Conservation (phyloP, 2,888 invertebrate genomes). For the Chesias legatella region DNA sequence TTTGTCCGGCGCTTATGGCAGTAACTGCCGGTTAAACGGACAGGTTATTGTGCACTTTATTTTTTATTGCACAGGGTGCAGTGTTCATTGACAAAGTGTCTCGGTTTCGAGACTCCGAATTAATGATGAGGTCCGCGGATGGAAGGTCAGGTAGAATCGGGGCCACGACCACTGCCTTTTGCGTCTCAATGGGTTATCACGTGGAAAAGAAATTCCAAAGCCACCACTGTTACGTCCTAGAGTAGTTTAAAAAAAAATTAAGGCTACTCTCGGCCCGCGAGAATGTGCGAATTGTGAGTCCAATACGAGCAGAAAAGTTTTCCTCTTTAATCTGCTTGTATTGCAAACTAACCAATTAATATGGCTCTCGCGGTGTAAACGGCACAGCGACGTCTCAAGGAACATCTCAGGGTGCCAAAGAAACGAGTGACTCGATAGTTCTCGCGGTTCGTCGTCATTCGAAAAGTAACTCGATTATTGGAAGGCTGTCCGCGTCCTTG, state of each 20-base stretch:
- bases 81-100: conserved; percentile 43
- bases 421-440: not conserved
- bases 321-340: too few species aligned
- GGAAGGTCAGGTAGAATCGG: conserved; percentile 56
- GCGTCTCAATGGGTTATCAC: too few species aligned
- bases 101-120: conserved; percentile 34
- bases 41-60: conserved; percentile 59
- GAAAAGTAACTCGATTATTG: conserved; percentile 36
- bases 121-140: conserved; percentile 61
- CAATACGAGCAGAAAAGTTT: too few species aligned
- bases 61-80: conserved; percentile 56
- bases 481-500: conserved; percentile 22
- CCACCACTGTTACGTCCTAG: too few species aligned
- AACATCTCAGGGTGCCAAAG: conserved; percentile 2
- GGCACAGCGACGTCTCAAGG: conserved; percentile 22
- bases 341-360: too few species aligned
- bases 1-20: conserved; percentile 44
- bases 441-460: conserved; percentile 20
- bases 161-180: conserved; percentile 20
- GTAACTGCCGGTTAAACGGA: conserved; percentile 46
- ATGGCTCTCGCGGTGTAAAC: conserved; percentile 47
- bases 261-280: too few species aligned
- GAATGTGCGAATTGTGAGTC: too few species aligned
- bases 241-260: too few species aligned
- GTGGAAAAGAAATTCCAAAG: too few species aligned